These are phyloP conservation scores for Eulemur rufifrons DNA, from an alignment of 2,113 vertebrate genomes.

Conservation along the genomic window DNA sequence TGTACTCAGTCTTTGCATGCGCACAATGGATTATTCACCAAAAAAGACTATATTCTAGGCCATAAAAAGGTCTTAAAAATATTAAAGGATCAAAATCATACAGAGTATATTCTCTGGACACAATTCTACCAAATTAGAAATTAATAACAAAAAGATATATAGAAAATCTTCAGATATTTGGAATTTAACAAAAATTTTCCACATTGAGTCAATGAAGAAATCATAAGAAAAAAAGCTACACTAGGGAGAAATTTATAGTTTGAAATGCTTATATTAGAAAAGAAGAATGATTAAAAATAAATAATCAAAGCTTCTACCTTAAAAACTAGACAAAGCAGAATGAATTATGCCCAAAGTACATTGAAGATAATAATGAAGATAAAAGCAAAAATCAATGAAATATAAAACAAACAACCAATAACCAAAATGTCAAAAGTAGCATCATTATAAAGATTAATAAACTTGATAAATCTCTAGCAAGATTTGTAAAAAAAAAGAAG, in stretches of 20 bases:
- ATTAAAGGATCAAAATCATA: background rate
- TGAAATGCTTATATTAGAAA: background rate
- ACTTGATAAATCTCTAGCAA: background rate
- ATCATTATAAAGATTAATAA: background rate
- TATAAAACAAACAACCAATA: background rate
- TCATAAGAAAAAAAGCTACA: background rate
- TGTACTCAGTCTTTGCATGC: background rate
- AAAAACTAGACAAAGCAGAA: background rate
- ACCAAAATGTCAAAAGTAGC: background rate
- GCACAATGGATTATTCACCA: background rate
- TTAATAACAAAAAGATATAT: background rate
- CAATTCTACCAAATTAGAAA: background rate
- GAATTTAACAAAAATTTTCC: background rate
- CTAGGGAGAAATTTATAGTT: background rate
- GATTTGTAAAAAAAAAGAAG: background rate
- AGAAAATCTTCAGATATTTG: background rate
- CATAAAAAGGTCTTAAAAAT: background rate
- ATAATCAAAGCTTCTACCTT: background rate
- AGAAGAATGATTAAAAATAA: background rate
- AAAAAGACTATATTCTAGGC: background rate
- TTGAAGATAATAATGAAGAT: background rate
- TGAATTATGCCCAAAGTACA: background rate
- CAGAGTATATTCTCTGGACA: background rate
- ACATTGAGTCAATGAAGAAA: background rate
- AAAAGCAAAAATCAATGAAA: background rate